These are phyloP conservation scores for Rhamphomyia laevipes DNA, from an alignment of 2,888 invertebrate species.

Conservation along the genomic window DNA sequence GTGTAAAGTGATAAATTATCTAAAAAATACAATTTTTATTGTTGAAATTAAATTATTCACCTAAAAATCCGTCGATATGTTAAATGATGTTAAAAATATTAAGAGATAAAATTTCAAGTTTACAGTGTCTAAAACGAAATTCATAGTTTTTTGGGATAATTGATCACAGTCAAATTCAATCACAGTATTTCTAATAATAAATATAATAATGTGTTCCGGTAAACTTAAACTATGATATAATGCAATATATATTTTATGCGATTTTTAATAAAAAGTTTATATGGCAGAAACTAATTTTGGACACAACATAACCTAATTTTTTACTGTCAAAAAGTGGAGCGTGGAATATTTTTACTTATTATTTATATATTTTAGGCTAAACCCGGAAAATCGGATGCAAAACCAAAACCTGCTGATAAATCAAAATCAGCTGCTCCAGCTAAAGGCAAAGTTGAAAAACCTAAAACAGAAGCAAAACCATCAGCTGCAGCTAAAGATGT, in stretches of 20 bases:
- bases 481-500: slow-evolving; percentile 33
- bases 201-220: no score
- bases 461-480: slow-evolving; percentile 32
- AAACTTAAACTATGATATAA: no score
- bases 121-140: not conserved
- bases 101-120: not conserved
- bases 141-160: no score
- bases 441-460: slow-evolving; percentile 36
- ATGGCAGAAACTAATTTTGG: no score
- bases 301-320: not conserved
- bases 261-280: no score
- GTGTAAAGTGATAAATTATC: slow-evolving; percentile 1
- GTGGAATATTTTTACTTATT: not conserved
- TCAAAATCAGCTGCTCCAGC: slow-evolving; percentile 27
- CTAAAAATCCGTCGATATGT: not conserved
- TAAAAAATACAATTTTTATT: slow-evolving; percentile 7
- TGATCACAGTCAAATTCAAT: no score
- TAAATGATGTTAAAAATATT: not conserved
- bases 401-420: slow-evolving; percentile 27
- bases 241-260: no score
- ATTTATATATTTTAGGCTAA: slow-evolving; percentile 27
- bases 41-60: not conserved
- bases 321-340: not conserved
- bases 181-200: no score
- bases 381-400: slow-evolving; percentile 32